phyloP scores from a whole-genome alignment of 2,888 invertebrate species.

The Keiferia lycopersicella region DNA sequence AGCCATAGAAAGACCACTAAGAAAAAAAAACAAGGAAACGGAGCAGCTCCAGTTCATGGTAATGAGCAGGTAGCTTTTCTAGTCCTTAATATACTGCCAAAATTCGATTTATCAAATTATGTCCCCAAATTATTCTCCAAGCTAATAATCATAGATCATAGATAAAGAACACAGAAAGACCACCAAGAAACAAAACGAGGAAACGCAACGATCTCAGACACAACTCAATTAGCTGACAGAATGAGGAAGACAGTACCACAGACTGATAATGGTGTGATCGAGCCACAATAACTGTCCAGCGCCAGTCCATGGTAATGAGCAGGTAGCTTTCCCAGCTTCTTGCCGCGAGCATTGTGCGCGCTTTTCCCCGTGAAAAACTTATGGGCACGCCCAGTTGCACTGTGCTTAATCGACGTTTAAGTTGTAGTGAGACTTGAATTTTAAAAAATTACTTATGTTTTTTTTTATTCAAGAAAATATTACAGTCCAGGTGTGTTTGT shows the following conservation, averaged over 20 bases:
- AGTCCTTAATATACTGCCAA: too few species aligned
- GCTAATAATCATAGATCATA: background rate
- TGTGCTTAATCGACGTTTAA: background rate
- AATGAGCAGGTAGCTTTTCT: too few species aligned
- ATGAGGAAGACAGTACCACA: background rate
- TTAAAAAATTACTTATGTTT: background rate
- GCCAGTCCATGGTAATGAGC: slow-evolving; percentile 50
- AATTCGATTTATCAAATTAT: too few species aligned
- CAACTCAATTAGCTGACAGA: slow-evolving; percentile 7
- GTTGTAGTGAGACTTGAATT: background rate
- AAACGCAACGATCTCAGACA: background rate
- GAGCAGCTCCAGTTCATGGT: too few species aligned
- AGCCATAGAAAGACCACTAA: too few species aligned
- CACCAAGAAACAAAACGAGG: background rate
- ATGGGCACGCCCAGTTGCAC: slow-evolving; percentile 46
- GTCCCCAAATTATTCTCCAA: background rate
- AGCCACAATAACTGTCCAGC: slow-evolving; percentile 70
- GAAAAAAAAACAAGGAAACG: too few species aligned
- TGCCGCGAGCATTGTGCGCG: slow-evolving; percentile 60
- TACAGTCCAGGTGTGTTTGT: too few species aligned
- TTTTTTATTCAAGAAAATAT: too few species aligned
- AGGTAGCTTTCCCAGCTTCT: slow-evolving; percentile 68
- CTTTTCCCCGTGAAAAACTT: slow-evolving; percentile 76
- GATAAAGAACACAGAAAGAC: background rate
- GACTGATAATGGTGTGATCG: slow-evolving; percentile 56